A percentile compares a stretch with the other conserved stretches of the same genome.
phyloP scores from a whole-genome alignment of 2,797 vertebrate species.

The Neosilurus hyrtlii region DNA sequence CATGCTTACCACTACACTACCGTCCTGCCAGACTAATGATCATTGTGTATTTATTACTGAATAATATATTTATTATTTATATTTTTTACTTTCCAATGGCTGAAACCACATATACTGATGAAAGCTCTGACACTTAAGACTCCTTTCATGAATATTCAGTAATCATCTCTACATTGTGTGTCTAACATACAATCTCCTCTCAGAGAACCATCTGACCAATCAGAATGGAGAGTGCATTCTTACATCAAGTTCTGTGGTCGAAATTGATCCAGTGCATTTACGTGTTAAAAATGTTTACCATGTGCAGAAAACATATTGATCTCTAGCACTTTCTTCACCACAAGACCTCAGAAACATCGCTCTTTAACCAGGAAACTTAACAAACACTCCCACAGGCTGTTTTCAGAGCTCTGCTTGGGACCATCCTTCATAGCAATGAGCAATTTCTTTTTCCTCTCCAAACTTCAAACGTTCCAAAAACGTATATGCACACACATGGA shows the following conservation, averaged over 20 bases:
- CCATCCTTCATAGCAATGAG: slow-evolving; percentile 11
- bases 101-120: not conserved
- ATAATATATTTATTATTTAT: too few species aligned
- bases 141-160: not conserved
- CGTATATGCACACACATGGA: slow-evolving; percentile 22
- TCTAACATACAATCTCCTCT: not conserved
- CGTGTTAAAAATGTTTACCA: slow-evolving; percentile 24
- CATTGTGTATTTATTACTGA: too few species aligned
- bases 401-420: slow-evolving; percentile 34
- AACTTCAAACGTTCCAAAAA: slow-evolving; percentile 29
- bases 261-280: not conserved
- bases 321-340: slow-evolving; percentile 11
- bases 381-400: slow-evolving; percentile 19
- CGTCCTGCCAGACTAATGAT: too few species aligned
- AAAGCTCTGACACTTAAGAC: not conserved
- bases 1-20: too few species aligned
- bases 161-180: not conserved
- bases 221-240: not conserved
- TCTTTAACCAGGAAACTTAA: slow-evolving; percentile 14
- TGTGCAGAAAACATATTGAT: slow-evolving; percentile 6
- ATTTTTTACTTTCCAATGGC: not conserved
- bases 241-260: not conserved
- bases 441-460: not conserved
- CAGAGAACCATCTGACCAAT: not conserved
- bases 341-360: slow-evolving; percentile 5